Base-by-base conservation (phyloP, 2,888 invertebrate genomes). In the Lepidochitona cinerea region DNA sequence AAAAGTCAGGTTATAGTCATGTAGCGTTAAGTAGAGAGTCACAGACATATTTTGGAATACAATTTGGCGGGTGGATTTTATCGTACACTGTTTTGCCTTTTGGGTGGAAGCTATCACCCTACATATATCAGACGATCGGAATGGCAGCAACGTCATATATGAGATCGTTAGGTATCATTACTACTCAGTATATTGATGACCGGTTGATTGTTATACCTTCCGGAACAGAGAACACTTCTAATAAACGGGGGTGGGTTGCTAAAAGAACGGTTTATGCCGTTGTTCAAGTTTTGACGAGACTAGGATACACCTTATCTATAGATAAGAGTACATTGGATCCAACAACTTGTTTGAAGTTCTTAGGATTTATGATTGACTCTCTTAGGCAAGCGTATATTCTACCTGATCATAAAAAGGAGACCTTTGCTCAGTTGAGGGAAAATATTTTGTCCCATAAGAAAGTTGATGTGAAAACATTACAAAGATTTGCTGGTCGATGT, bases 71-170 rank as follows among this genome's bases (percentile, higher is more conserved):
- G 0, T 71, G 72, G 69, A 65, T 59, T 53, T 68, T 72, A 32
- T 70, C 52, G 1, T 78, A 35, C 67, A 87, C 84, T 79, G 80
- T 23, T 74, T 83, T 68, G 79, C 85, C 49, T 32, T 79, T 76
- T 54, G 74, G 76, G 0, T 76, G 69, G 71, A 76, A 76, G 53
- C 65, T 68, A 1, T 68, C 74, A 0, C 29, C 76, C 14, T 76
- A 65, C 35, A 64, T 76, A 9, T 72, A 76, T 26, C 76, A 74
- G 41, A 49, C 52, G 5, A 54, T 67, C 2, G 72, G 74, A 9
- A 72, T 74, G 71, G 32, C 35, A 9, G 68, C 33, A 18, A 72
- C 74, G 1, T 9, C 35, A 7, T 68, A 72, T 53, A 49, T 68
- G n/a, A 49, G 76, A n/a, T 35, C 32, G 4, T 18, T 74, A 0